Evolutionary conservation across 1,140 invertebrate species (phyloP).

Genomic region (Neotoxoptera formosana): DNA sequence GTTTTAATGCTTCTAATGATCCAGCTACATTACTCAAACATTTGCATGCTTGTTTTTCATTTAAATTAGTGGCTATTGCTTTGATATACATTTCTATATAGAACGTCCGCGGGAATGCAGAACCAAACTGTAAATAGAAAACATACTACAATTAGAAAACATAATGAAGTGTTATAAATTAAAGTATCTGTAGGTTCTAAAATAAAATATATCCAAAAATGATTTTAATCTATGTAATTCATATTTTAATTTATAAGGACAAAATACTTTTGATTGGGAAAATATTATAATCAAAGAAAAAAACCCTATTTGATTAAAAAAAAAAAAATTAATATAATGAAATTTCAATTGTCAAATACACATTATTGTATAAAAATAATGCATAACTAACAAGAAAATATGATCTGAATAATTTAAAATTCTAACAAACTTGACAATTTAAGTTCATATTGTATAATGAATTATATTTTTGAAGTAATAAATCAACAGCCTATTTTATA

Average conservation of each 20-base stretch:
- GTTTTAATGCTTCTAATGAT: slow-evolving; percentile 66
- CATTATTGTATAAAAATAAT: too few relatives aligned
- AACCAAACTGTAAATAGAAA: slow-evolving; percentile 68
- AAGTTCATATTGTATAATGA: too few relatives aligned
- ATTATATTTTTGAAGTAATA: too few relatives aligned
- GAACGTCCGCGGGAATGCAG: slow-evolving; percentile 69
- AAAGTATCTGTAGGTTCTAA: background rate
- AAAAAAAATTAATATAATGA: too few relatives aligned
- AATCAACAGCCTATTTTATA: too few relatives aligned
- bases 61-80: slow-evolving; percentile 78
- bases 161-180: background rate
- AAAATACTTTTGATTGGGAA: background rate
- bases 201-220: background rate
- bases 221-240: background rate
- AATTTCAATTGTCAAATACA: too few relatives aligned
- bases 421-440: too few relatives aligned
- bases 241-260: background rate
- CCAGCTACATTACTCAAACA: slow-evolving; percentile 67
- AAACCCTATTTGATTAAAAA: too few relatives aligned
- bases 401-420: too few relatives aligned
- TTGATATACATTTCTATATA: slow-evolving; percentile 77
- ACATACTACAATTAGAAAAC: background rate
- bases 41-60: slow-evolving; percentile 76
- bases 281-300: background rate
- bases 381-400: too few relatives aligned